Conservation (phyloP, 2,888 invertebrate species). For the Sphaerophoria taeniata region DNA sequence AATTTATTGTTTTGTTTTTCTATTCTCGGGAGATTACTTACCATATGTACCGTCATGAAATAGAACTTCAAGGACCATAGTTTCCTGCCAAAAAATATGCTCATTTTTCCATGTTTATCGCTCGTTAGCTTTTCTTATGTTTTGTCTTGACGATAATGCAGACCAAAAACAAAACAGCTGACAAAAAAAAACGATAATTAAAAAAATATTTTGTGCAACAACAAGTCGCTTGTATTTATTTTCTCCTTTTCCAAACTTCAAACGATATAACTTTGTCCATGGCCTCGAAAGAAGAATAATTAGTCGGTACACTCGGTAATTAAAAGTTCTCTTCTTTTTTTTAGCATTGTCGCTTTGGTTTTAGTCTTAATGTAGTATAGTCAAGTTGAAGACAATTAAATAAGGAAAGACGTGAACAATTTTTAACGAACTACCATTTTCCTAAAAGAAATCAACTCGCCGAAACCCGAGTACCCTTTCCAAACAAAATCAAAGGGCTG, state of each 20-base stretch:
- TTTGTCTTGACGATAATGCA: no score
- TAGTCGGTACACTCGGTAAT: slow-evolving; percentile 53
- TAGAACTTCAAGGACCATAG: no score
- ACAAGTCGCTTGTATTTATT: neutral
- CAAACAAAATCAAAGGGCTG: slow-evolving; percentile 24
- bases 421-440: slow-evolving; percentile 57
- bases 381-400: slow-evolving; percentile 39
- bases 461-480: slow-evolving; percentile 4
- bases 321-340: slow-evolving; percentile 64
- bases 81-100: no score
- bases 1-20: no score
- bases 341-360: neutral
- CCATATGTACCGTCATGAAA: no score
- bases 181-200: no score
- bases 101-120: no score
- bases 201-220: no score
- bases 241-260: neutral
- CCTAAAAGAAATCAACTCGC: neutral
- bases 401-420: slow-evolving; percentile 38
- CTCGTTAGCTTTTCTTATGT: no score
- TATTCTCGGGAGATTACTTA: no score
- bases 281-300: slow-evolving; percentile 44
- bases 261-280: neutral
- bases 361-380: no score
- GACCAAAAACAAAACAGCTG: no score